Base-by-base conservation (phyloP, 2,888 invertebrate genomes). In the Temnothorax ravouxi region DNA sequence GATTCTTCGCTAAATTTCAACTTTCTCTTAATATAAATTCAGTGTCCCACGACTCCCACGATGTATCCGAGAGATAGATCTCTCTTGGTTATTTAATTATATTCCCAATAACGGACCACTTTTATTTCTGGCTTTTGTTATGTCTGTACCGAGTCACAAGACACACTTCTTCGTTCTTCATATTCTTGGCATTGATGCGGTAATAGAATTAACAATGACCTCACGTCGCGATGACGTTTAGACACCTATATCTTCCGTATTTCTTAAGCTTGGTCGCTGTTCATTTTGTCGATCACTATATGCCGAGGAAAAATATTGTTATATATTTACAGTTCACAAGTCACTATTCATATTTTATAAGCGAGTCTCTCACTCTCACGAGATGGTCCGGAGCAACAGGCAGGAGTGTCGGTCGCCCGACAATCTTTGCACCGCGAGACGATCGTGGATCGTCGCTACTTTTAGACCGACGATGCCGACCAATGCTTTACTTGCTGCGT, bases 401-500 rank as follows among this genome's bases (percentile, higher is more conserved):
- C 34, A n/a, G 6, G 8, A 56, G 2, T 15, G 29, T 71, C 15
- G 13, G 50, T 25, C 25, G 71, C 4, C 5, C n/a, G 29, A 44
- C 15, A 41, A 29, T 54, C 6, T 72, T 54, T 18, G 41, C 38
- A n/a, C 13, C 6, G 15, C n/a, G 34, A n/a, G 15, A 56, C 38
- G 62, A 29, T 62, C 18, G 21, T 75, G 25, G 44, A 61, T 47
- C 21, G 52, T 54, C 13, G 75, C 75, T 64, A 82, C 50, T 82
- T 82, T 75, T 76, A 52, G 62, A 82, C 13, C 1, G 25, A 4
- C 54, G 44, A 56, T 25, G 41, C 59, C 18, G 41, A 56, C 38
- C 41, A 41, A 64, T 41, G 64, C 44, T 34, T 25, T 38, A 18
- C 80, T 82, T 47, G 21, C 41, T 62, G 18, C 41, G 3, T 47